Conservation (phyloP, 1,140 invertebrate species). For the Sweltsa coloradensis region DNA sequence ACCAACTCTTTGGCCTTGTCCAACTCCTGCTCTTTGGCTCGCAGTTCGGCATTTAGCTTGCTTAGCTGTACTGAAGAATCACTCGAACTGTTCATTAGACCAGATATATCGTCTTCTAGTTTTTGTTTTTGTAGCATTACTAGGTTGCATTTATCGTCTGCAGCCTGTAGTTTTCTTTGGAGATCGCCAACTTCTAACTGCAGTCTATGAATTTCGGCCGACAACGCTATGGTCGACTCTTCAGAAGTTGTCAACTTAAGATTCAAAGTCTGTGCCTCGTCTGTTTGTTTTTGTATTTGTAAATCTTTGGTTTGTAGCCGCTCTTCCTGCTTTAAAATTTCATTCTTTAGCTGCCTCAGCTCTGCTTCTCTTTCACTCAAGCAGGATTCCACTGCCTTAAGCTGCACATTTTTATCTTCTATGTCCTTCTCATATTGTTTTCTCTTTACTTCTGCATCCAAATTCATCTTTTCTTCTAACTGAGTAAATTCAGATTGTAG, state of each 20-base stretch:
- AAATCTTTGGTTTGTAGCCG: conserved; percentile 27
- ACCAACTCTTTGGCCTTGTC: conserved; percentile 21
- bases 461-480: conserved; percentile 4
- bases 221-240: not conserved
- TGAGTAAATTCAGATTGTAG: conserved; percentile 26
- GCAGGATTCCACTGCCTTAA: not conserved
- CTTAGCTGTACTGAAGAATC: conserved; percentile 35
- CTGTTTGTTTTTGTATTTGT: conserved; percentile 30
- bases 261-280: conserved; percentile 20
- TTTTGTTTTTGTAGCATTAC: conserved; percentile 31
- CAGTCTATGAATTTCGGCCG: conserved; percentile 1
- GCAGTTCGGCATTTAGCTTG: conserved; percentile 35
- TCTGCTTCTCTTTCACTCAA: conserved; percentile 22
- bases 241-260: conserved; percentile 7
- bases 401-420: conserved; percentile 2
- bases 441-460: not conserved
- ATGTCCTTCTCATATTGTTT: conserved; percentile 4
- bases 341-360: conserved; percentile 23
- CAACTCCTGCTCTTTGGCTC: conserved; percentile 35
- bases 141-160: conserved; percentile 29
- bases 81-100: conserved; percentile 27
- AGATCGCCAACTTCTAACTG: conserved; percentile 27
- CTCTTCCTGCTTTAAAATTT: conserved; percentile 23
- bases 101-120: conserved; percentile 31
- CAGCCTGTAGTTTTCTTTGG: conserved; percentile 25